Evolutionary conservation across 1,140 invertebrate species (phyloP), one percentile per base, ranked within the genome.

Genomic region (Ruditapes philippinarum): DNA sequence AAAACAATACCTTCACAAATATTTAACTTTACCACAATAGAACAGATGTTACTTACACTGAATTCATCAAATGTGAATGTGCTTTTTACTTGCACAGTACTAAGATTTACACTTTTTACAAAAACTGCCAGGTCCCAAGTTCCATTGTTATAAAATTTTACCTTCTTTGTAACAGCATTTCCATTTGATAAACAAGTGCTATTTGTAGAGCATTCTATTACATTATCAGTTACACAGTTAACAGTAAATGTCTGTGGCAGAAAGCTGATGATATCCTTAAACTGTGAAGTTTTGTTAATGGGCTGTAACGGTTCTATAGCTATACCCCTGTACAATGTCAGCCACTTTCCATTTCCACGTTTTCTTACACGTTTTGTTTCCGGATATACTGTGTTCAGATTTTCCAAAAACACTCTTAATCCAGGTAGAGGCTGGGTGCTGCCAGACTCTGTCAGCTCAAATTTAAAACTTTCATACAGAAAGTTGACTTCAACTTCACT

Each of bases 401-500:
- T 14, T 2, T 83, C 80, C 17, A 62, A 11, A 7, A 68, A 45
- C 12, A 19, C 11, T 9, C 17, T 62, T 57, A 68, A 17, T 25
- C 57, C 68, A n/a, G 22, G n/a, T n/a, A 45, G 12, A 28, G 19
- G 40, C 31, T n/a, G 33, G 25, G 25, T 68, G 14, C 19, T 31
- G 14, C 36, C 42, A 45, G 3, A 40, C 57, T 83, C 60, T 25
- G 42, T 19, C 12, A 14, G 45, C 22, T 62, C 31, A 68, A 83
- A 83, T 25, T 42, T 65, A 40, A 25, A 83, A 17, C 3, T 3
- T 45, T 84, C 62, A 73, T 84, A 84, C 25, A 84, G 42, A 22
- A 49, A 25, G 82, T 73, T 84, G 12, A 54, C 36, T 73, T 84
- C 82, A 1, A 73, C 36, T 45, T 84, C 38, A 9, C 62, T 65